Percentiles rank a stretch among this genome's conserved stretches.
Evolutionary conservation across 2,797 vertebrate genomes (phyloP).

Genomic region (Arnoldichthys spilopterus): DNA sequence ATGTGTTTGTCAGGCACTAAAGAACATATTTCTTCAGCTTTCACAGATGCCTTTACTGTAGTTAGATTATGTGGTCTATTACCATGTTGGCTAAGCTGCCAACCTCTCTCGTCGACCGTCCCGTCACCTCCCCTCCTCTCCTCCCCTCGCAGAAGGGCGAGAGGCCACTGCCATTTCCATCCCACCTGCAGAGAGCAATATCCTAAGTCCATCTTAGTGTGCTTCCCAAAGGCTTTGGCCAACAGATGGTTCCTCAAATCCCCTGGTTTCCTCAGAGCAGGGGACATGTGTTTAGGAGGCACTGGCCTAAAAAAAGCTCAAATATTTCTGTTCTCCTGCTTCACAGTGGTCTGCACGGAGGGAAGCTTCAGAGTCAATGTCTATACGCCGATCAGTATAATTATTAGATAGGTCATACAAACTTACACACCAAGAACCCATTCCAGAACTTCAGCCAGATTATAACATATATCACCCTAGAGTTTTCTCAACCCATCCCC

Average conservation of each 20-base stretch:
- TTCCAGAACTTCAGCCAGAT: too few species aligned
- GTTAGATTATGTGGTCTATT: not conserved
- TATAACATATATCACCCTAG: too few species aligned
- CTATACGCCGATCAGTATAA: too few species aligned
- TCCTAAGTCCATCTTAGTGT: constrained; percentile 79
- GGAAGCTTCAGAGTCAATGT: not conserved
- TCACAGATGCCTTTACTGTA: not conserved
- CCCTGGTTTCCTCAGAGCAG: constrained; percentile 72
- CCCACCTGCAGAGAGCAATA: constrained; percentile 83
- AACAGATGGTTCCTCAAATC: constrained; percentile 85
- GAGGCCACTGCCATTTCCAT: constrained; percentile 59
- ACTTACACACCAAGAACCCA: too few species aligned
- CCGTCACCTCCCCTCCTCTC: constrained; percentile 23
- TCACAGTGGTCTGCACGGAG: not conserved
- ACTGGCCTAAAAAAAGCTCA: constrained; percentile 66
- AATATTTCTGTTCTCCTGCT: constrained; percentile 46
- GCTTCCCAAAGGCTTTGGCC: constrained; percentile 75
- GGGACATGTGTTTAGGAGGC: constrained; percentile 75
- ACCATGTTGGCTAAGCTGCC: not conserved
- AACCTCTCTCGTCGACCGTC: not conserved
- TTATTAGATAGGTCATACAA: too few species aligned
- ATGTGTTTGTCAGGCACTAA: too few species aligned
- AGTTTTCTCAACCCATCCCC: too few species aligned
- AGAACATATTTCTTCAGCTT: not conserved
- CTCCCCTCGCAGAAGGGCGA: constrained; percentile 47